Base-by-base conservation (phyloP, 2,888 invertebrate genomes). In the Silvanus unidentatus region DNA sequence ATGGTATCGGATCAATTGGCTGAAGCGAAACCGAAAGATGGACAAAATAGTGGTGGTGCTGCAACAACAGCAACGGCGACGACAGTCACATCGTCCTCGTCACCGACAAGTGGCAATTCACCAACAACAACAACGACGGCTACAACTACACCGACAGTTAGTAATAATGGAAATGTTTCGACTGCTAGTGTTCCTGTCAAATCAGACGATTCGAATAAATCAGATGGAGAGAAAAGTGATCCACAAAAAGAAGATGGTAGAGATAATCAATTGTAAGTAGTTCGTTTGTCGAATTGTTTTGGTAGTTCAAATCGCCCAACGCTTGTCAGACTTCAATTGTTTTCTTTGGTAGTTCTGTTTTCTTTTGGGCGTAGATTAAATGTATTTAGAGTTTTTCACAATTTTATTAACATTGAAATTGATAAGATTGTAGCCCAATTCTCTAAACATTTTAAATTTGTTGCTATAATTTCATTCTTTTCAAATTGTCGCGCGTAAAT, bases 1-100 rank as follows among this genome's bases (percentile, higher is more conserved):
- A 81, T 87, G 59, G 94, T 97, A 2, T 94, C 95, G 0, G 97
- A 98, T 73, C 80, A 86, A 49, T 78, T 94, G 60, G 84, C 87
- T 2, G 88, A 86, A 47, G 68, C 64, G n/a, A 65, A 65, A 52
- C 62, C 66, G 2, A 68, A 65, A 42, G 68, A 69, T 12, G 59
- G 12, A 35, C 16, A n/a, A 11, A 32, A 5, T 11, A n/a, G 6
- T 11, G 10, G 5, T 11, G 4, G 12, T 11, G n/a, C 6, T 32
- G n/a, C 32, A 32, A 32, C 32, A 11, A 32, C 47, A 6, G 29
- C 49, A n/a, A 27, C 37, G 2, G 16, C 2, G n/a, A 47, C 59
- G 1, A 55, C 59, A 13, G 32, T 40, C 10, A 14, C 43, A 5
- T 42, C 42, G 13, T 30, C 32, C 3, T 8, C 32, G n/a, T 8